Conservation (phyloP, 2,113 vertebrate species). For the Pterophyllum scalare region DNA sequence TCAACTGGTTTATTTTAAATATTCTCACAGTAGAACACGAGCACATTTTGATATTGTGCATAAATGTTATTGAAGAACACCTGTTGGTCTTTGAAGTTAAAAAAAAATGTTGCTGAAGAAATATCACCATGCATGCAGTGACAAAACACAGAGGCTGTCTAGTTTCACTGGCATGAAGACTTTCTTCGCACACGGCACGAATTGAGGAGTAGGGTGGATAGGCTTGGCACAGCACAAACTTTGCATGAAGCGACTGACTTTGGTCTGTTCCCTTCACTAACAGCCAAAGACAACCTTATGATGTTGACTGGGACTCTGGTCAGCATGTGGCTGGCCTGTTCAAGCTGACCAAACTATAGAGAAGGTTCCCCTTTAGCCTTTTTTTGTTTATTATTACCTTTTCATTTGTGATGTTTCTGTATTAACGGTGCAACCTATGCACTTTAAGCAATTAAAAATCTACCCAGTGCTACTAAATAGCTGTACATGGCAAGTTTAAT, state of each 20-base stretch:
- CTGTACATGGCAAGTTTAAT: fast-evolving
- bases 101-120: conserved; percentile 24
- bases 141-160: conserved; percentile 74
- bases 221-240: conserved; percentile 52
- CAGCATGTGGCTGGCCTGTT: conserved; percentile 62
- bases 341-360: conserved; percentile 58
- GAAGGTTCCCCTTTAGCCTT: conserved; percentile 21
- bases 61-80: conserved; percentile 33
- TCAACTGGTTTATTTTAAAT: conserved; percentile 36
- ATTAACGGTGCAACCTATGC: not conserved
- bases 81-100: conserved; percentile 39
- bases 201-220: conserved; percentile 60
- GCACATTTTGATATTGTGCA: conserved; percentile 35
- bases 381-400: not conserved
- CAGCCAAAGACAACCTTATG: conserved; percentile 77
- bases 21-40: conserved; percentile 2
- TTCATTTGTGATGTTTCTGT: not conserved
- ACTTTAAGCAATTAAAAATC: not conserved
- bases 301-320: conserved; percentile 72
- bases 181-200: conserved; percentile 56
- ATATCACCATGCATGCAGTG: conserved; percentile 45
- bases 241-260: conserved; percentile 70
- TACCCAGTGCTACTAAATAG: not conserved
- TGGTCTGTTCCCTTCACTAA: conserved; percentile 71
- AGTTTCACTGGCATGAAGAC: conserved; percentile 56